Conservation (phyloP, 2,797 vertebrate genomes). For the Steatocranus sp. region DNA sequence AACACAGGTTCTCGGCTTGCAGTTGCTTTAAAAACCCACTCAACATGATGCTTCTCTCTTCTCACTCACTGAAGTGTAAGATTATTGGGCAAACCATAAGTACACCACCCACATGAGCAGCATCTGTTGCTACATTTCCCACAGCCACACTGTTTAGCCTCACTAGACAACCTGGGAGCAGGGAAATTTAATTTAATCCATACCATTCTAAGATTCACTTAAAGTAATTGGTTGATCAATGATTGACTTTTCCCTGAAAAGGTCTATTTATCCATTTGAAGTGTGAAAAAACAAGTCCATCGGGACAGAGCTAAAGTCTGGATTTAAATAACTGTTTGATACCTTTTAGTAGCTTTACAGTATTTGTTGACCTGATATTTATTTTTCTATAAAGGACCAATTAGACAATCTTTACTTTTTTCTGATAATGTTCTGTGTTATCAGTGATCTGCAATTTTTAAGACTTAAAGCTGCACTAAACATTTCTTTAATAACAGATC, state of each 20-base stretch:
- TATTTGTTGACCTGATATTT: neutral
- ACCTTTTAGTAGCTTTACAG: neutral
- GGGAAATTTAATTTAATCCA: neutral
- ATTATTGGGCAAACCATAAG: conserved; percentile 38
- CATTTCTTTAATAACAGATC: neutral
- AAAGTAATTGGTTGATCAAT: conserved; percentile 6
- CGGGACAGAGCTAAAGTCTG: neutral
- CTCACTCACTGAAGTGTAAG: conserved; percentile 27
- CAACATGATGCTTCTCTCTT: conserved; percentile 8
- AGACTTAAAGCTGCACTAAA: neutral
- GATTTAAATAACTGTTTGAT: neutral
- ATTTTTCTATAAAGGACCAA: neutral
- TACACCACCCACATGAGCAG: conserved; percentile 26
- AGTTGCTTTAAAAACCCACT: conserved; percentile 21
- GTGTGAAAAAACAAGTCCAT: neutral
- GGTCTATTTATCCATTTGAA: neutral
- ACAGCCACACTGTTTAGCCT: conserved; percentile 17
- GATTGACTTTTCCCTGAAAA: neutral
- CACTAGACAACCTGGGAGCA: neutral
- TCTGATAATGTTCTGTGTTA: neutral
- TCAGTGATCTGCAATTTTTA: neutral
- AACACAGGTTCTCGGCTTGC: neutral
- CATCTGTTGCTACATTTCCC: conserved; percentile 43
- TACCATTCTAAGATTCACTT: neutral
- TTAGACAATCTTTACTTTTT: neutral